Percentiles rank a stretch among this genome's conserved stretches.
Conservation (phyloP, 2,797 vertebrate genomes). For the Remorina albescens region DNA sequence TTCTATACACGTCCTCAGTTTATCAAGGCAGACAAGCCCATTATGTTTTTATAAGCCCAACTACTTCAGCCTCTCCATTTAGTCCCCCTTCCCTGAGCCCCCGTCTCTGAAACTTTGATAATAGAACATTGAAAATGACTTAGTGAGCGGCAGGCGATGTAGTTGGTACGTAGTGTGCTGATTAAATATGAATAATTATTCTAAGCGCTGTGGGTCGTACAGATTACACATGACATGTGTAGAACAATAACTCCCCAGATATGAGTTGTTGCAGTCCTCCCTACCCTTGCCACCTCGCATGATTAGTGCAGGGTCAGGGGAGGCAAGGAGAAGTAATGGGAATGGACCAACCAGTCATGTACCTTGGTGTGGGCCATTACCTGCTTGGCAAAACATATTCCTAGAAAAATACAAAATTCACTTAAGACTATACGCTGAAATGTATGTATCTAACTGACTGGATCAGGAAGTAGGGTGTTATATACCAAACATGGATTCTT, state of each 20-base stretch:
- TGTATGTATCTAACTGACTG: conserved; percentile 59
- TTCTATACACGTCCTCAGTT: conserved; percentile 78
- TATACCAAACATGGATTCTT: conserved; percentile 78
- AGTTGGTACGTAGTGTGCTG: conserved; percentile 75
- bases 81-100: conserved; percentile 79
- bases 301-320: conserved; percentile 61
- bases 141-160: conserved; percentile 81
- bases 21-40: conserved; percentile 87
- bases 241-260: conserved; percentile 85
- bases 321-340: conserved; percentile 43
- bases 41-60: conserved; percentile 90
- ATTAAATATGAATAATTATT: conserved; percentile 91
- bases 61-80: conserved; percentile 88
- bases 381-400: conserved; percentile 63
- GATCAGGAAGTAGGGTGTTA: conserved; percentile 55
- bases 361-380: conserved; percentile 54
- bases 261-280: conserved; percentile 67
- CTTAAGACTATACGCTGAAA: conserved; percentile 37
- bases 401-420: conserved; percentile 61
- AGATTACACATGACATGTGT: conserved; percentile 87
- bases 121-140: conserved; percentile 89
- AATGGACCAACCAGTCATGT: conserved; percentile 48
- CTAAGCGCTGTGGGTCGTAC: conserved; percentile 78
- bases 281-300: conserved; percentile 47
- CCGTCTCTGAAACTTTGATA: conserved; percentile 88